A percentile compares a stretch with the other conserved stretches of the same genome.
Conservation (phyloP, 2,113 vertebrate genomes). For the Cynocephalus volans region DNA sequence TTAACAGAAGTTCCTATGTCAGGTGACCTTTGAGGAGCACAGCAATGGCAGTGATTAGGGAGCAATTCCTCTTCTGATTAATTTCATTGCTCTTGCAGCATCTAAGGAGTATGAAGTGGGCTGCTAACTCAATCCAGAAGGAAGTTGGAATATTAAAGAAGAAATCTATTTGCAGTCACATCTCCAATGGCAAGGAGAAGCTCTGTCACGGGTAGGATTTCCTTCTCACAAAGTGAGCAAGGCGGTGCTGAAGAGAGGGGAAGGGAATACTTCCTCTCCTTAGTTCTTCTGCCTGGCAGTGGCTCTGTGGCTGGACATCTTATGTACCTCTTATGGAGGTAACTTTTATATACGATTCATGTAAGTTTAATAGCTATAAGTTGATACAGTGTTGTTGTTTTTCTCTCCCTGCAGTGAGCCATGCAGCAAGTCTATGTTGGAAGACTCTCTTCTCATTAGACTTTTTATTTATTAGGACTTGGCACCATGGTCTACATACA, state of each 20-base stretch:
- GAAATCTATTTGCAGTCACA: background rate
- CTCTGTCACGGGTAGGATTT: background rate
- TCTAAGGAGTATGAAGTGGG: background rate
- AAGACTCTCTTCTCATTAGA: background rate
- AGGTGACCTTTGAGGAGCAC: background rate
- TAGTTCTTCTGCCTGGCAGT: background rate
- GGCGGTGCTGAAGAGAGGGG: background rate
- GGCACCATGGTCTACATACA: too few relatives aligned
- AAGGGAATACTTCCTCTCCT: background rate
- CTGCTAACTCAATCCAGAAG: slow-evolving; percentile 34
- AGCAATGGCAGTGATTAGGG: background rate
- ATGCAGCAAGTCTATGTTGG: background rate
- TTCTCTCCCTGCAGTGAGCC: background rate
- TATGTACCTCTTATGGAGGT: too few relatives aligned
- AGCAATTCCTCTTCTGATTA: slow-evolving; percentile 17
- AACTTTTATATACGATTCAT: background rate
- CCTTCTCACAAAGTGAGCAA: background rate
- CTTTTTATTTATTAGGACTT: slow-evolving; percentile 1
- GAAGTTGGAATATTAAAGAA: background rate
- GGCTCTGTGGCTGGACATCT: background rate
- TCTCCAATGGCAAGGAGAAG: background rate
- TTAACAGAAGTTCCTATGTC: background rate
- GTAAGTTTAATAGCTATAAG: background rate
- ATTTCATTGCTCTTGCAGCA: background rate
- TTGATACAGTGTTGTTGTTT: background rate